A percentile compares a stretch with the other conserved stretches of the same genome.
Conservation (phyloP, 1,140 invertebrate species). For the Neuroterus valhalla region DNA sequence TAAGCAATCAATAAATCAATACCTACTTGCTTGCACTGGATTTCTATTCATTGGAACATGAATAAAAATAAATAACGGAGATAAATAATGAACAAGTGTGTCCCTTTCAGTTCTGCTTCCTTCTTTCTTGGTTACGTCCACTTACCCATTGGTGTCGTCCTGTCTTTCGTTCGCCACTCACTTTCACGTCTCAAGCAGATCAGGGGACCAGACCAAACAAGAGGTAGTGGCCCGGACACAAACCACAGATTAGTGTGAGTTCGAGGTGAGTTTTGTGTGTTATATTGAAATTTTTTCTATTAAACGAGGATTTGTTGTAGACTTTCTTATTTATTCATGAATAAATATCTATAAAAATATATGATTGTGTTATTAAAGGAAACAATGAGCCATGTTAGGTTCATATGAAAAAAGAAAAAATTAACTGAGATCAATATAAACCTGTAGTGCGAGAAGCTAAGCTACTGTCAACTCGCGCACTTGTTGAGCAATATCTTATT, state of each 20-base stretch:
- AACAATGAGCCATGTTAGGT: no score
- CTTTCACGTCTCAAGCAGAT: constrained; percentile 56
- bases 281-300: background rate
- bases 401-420: no score
- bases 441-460: no score
- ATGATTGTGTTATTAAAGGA: no score
- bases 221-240: constrained; percentile 32
- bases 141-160: constrained; percentile 44
- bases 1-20: background rate
- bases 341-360: no score
- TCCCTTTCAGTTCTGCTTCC: constrained; percentile 4
- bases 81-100: background rate
- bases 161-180: constrained; percentile 67
- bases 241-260: background rate
- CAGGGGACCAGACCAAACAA: constrained; percentile 46
- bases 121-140: constrained; percentile 43
- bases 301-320: background rate
- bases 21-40: no score
- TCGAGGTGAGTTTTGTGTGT: no score
- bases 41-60: background rate
- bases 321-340: background rate
- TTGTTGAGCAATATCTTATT: no score
- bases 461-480: no score
- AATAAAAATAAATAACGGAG: background rate
- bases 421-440: no score